Conservation (phyloP, 2,797 vertebrate species). For the Gephyroberyx darwinii region DNA sequence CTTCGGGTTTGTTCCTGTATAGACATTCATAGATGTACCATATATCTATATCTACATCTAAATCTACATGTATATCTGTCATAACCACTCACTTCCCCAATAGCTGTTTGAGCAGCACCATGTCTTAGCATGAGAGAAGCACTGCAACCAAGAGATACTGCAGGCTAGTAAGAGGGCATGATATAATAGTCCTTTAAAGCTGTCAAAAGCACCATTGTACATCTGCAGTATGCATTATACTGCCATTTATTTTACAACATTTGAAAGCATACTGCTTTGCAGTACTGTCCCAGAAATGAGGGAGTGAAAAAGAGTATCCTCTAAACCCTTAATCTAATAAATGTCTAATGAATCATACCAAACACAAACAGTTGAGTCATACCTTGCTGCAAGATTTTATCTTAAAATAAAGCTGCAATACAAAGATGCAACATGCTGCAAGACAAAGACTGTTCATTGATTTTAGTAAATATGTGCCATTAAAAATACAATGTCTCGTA, state of each 20-base stretch:
- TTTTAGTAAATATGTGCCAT: neutral
- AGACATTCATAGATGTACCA: neutral
- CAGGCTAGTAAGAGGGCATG: neutral
- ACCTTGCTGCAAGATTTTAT: neutral
- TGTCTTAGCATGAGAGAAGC: neutral
- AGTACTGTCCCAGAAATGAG: too few relatives aligned
- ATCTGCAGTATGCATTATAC: too few relatives aligned
- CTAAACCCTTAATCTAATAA: neutral
- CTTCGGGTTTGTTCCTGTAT: too few relatives aligned
- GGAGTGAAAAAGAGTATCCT: neutral
- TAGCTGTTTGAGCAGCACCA: neutral
- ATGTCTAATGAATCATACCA: neutral
- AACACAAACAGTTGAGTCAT: neutral
- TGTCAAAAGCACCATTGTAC: neutral
- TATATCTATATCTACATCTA: neutral
- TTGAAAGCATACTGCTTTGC: too few relatives aligned
- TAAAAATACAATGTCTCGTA: neutral
- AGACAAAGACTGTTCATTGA: neutral
- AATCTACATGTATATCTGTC: neutral
- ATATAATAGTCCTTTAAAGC: neutral
- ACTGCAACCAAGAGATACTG: neutral
- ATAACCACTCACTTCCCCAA: neutral
- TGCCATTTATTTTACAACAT: too few relatives aligned
- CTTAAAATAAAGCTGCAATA: neutral
- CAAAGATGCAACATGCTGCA: neutral